Evolutionary conservation across 2,888 invertebrate species (phyloP).

Genomic region (Acutogordius australiensis): DNA sequence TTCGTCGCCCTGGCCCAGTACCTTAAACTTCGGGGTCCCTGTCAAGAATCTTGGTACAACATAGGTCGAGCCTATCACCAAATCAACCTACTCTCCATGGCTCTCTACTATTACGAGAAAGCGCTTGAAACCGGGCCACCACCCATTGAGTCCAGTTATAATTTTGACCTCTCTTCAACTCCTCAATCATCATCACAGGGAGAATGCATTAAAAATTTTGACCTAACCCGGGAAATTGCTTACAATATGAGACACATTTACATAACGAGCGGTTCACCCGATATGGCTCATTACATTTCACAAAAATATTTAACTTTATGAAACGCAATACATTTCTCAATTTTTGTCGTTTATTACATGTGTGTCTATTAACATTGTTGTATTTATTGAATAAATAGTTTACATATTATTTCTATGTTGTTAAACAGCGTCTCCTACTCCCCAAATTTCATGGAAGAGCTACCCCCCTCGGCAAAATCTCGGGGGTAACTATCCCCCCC

Average conservation of each 20-base stretch:
- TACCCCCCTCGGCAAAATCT: too few species aligned
- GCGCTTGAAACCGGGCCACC: not conserved
- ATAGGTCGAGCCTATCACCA: not conserved
- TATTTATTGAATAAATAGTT: too few species aligned
- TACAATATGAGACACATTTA: not conserved
- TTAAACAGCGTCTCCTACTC: too few species aligned
- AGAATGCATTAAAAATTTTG: too few species aligned
- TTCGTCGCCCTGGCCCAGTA: not conserved
- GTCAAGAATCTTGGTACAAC: slow-evolving; percentile 10
- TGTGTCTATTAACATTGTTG: too few species aligned
- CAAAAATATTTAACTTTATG: slow-evolving; percentile 8
- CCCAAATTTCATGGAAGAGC: too few species aligned
- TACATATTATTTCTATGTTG: too few species aligned
- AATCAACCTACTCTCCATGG: not conserved
- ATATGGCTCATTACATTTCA: not conserved
- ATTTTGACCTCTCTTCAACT: too few species aligned
- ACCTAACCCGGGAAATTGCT: not conserved
- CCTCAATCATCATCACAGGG: too few species aligned
- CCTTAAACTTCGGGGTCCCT: not conserved
- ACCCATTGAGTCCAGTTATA: too few species aligned
- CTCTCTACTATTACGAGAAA: not conserved
- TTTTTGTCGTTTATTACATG: too few species aligned
- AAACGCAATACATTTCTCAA: not conserved
- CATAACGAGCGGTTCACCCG: not conserved
- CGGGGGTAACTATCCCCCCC: too few species aligned